Base-by-base conservation (phyloP, 2,113 vertebrate species). In the Urocitellus parryii region DNA sequence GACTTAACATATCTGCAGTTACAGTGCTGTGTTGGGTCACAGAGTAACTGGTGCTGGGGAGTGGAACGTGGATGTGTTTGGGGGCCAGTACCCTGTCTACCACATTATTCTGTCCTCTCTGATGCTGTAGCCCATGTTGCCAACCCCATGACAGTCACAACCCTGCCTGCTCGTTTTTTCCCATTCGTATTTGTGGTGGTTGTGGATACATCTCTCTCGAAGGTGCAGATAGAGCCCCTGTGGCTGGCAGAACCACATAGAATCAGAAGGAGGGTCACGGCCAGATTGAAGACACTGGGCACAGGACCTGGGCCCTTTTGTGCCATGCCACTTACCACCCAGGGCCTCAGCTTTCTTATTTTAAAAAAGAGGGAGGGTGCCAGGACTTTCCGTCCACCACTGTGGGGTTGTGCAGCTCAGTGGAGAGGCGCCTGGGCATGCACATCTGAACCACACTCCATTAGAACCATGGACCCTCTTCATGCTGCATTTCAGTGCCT, bases 11-110 rank as follows among this genome's bases (percentile, higher is more conserved):
- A 51, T 58, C 70, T 51, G 13, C 73, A 25, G 51, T 20, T 13
- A 0, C 1, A 1, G 2, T 8, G 4, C 25, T 45, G 0, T 0
- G 2, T 22, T 24, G 39, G 48, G 7, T 45, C 1, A 0, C 14
- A 0, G 3, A 6, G 2, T 79, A 48, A 8, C 65, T 10, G 45
- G 32, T n/a, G 8, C 45, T 53, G 16, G 61, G 63, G 20, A 8
- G 27, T 2, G 16, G 39, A 5, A 53, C 0, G 0, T 20, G 16
- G 34, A 8, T 7, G 0, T 45, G 14, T 48, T 12, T 20, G 13
- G 65, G 72, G 83, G 51, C 12, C n/a, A 34, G 14, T 0, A 22
- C n/a, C 37, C 24, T 27, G 2, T 13, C 76, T 2, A 1, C 65
- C 20, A 25, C 14, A 1, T 34, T 1, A 0, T 14, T 9, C 53